These are phyloP conservation scores for Lethrus apterus DNA, from an alignment of 1,140 invertebrate genomes.

Conservation along the genomic window DNA sequence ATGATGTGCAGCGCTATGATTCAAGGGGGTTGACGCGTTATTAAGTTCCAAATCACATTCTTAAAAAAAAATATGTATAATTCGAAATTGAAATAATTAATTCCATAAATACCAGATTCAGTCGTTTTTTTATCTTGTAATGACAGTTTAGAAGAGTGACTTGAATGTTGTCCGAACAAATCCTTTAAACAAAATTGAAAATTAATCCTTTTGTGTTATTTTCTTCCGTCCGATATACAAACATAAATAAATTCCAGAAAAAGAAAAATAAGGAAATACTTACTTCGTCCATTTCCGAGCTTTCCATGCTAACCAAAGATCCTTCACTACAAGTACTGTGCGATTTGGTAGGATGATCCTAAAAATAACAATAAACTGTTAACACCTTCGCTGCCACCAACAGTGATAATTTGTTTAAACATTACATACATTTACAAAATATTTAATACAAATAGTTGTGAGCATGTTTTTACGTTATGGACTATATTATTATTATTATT, in stretches of 20 bases:
- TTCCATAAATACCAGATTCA: conserved; percentile 17
- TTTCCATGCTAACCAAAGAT: conserved; percentile 62
- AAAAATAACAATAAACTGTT: conserved; percentile 31
- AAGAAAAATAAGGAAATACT: conserved; percentile 12
- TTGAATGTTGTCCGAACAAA: conserved; percentile 41
- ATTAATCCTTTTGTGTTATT: too few relatives aligned
- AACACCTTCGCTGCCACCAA: too few relatives aligned
- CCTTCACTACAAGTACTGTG: conserved; percentile 66
- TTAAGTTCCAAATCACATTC: conserved; percentile 34
- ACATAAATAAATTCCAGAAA: too few relatives aligned
- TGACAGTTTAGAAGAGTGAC: conserved; percentile 46
- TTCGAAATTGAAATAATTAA: neutral
- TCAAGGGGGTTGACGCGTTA: conserved; percentile 50
- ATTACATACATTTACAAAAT: too few relatives aligned
- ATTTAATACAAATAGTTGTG: too few relatives aligned
- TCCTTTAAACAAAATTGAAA: conserved; percentile 39
- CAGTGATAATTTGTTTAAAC: too few relatives aligned
- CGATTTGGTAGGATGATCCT: conserved; percentile 50
- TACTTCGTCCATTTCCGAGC: conserved; percentile 62
- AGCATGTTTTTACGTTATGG: too few relatives aligned
- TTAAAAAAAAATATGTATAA: conserved; percentile 10
- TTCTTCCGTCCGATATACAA: too few relatives aligned
- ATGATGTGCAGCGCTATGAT: conserved; percentile 69
- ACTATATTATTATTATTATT: too few relatives aligned
- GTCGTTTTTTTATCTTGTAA: conserved; percentile 42